phyloP scores from a whole-genome alignment of 2,888 invertebrate species.

The Ypsolopha sequella region DNA sequence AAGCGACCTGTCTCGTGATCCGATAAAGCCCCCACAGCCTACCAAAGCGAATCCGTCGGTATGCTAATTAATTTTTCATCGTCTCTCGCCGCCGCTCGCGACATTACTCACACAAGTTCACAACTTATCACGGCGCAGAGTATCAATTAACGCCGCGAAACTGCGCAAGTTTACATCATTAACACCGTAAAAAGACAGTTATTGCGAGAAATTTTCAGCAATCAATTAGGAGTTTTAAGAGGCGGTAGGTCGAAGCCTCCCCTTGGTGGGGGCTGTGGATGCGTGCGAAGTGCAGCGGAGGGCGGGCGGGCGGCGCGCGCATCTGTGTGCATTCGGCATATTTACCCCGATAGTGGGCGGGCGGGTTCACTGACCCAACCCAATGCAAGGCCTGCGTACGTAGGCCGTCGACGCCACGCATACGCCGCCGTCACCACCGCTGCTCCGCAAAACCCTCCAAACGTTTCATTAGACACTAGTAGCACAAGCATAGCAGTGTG shows the following conservation, averaged over 20 bases:
- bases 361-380: constrained; percentile 67
- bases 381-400: constrained; percentile 66
- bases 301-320: constrained; percentile 53
- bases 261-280: constrained; percentile 22
- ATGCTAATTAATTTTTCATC: constrained; percentile 53
- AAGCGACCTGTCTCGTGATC: too few species aligned
- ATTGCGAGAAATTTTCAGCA: constrained; percentile 69
- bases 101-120: constrained; percentile 30
- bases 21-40: too few species aligned
- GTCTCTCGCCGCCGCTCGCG: constrained; percentile 28
- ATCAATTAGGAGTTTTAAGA: constrained; percentile 70
- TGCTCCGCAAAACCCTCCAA: constrained; percentile 1
- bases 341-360: constrained; percentile 69
- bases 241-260: constrained; percentile 40
- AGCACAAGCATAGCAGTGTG: neutral
- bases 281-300: constrained; percentile 9
- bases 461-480: constrained; percentile 1
- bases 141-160: constrained; percentile 58
- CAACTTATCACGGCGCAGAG: constrained; percentile 36
- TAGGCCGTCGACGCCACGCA: constrained; percentile 48
- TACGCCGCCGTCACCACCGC: constrained; percentile 24
- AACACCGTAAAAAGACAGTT: constrained; percentile 69
- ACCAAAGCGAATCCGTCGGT: constrained; percentile 14
- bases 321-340: constrained; percentile 71
- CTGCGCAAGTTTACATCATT: constrained; percentile 65